phyloP scores from a whole-genome alignment of 2,888 invertebrate genomes.

The Metopia argyrocephala region DNA sequence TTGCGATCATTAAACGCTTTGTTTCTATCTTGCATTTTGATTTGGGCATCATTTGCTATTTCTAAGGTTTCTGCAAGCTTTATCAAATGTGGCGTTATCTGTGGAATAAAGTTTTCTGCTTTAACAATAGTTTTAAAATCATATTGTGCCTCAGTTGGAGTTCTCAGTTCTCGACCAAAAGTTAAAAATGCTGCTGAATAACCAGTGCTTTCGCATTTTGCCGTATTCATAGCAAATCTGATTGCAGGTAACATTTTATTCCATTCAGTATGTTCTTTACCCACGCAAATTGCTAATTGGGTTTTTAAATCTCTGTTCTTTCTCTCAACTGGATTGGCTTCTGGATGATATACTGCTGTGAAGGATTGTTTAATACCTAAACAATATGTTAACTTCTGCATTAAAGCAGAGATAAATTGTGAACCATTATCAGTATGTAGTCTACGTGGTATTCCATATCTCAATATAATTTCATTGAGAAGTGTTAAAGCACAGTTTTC shows the following conservation, averaged over 20 bases:
- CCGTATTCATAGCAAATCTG: conserved; percentile 22
- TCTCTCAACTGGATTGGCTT: conserved; percentile 71
- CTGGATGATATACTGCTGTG: conserved; percentile 72
- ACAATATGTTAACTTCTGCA: conserved; percentile 69
- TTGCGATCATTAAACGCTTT: conserved; percentile 2
- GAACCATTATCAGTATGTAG: conserved; percentile 33
- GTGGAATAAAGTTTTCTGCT: conserved; percentile 61
- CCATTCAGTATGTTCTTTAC: conserved; percentile 18
- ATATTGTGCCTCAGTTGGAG: conserved; percentile 66
- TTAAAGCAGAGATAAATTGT: conserved; percentile 60
- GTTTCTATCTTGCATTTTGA: conserved; percentile 14
- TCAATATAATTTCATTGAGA: conserved; percentile 20
- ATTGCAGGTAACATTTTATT: conserved; percentile 11
- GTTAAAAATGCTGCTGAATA: conserved; percentile 63
- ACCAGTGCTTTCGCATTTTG: conserved; percentile 19
- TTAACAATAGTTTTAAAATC: conserved; percentile 67
- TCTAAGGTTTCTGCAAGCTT: conserved; percentile 21
- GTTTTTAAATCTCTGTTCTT: conserved; percentile 12
- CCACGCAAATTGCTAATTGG: conserved; percentile 3
- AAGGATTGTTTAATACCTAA: conserved; percentile 42
- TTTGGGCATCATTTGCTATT: conserved; percentile 4
- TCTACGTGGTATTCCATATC: conserved; percentile 30
- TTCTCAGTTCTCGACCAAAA: conserved; percentile 71
- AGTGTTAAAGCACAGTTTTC: conserved; percentile 21
- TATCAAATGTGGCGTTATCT: conserved; percentile 33